A percentile compares a stretch with the other conserved stretches of the same genome.
phyloP scores from a whole-genome alignment of 2,113 vertebrate species.

The Tricholaema leucomelas region DNA sequence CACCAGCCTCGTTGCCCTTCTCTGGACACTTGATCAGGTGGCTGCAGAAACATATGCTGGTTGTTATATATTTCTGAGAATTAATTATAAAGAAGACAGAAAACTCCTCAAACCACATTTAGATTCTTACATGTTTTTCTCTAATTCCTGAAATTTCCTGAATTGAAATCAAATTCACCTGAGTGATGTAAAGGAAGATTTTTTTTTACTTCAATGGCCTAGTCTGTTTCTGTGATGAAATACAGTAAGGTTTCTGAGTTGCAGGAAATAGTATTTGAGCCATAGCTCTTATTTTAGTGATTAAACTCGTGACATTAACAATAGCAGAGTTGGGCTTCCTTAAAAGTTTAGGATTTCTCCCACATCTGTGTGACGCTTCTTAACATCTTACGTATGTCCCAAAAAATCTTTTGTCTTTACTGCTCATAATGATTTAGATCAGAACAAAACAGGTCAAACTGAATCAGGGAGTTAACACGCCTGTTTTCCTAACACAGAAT shows the following conservation, averaged over 20 bases:
- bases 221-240: background rate
- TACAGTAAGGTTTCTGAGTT: background rate
- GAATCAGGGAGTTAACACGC: no score
- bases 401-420: background rate
- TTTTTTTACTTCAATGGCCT: background rate
- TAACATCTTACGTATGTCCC: background rate
- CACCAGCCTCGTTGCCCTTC: no score
- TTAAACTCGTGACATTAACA: background rate
- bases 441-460: no score
- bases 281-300: background rate
- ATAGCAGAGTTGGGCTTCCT: background rate
- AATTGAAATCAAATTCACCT: background rate
- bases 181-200: background rate
- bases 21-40: no score
- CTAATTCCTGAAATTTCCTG: background rate
- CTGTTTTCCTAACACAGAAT: no score
- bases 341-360: background rate
- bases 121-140: background rate
- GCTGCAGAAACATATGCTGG: conserved; percentile 50
- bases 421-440: background rate
- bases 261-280: background rate
- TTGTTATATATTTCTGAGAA: background rate
- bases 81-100: background rate
- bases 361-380: background rate
- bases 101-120: background rate